Evolutionary conservation across 2,113 vertebrate genomes (phyloP).

Genomic region (Daphoenositta chrysoptera): DNA sequence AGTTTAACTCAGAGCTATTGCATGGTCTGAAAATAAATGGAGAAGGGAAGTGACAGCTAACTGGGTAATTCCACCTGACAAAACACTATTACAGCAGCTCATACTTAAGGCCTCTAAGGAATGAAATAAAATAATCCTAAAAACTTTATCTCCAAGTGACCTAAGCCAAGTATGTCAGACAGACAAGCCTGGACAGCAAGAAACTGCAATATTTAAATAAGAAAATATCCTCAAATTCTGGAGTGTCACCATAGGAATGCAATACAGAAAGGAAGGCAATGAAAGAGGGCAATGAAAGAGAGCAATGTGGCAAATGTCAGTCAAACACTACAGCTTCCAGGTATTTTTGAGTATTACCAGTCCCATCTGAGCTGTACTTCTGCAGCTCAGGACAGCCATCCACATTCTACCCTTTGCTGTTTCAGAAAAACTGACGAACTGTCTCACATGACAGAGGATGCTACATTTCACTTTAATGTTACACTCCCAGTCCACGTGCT

Average conservation of each 20-base stretch:
- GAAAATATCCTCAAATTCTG: neutral
- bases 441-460: neutral
- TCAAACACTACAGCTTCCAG: neutral
- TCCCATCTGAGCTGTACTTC: neutral
- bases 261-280: neutral
- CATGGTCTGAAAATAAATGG: neutral
- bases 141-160: neutral
- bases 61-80: neutral
- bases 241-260: neutral
- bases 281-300: neutral
- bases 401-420: neutral
- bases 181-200: neutral
- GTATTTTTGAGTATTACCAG: neutral
- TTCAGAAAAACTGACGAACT: neutral
- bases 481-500: neutral
- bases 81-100: neutral
- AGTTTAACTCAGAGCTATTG: neutral
- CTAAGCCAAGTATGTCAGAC: neutral
- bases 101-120: neutral
- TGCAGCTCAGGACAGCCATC: neutral
- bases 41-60: neutral
- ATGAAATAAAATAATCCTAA: neutral
- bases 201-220: neutral
- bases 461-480: neutral
- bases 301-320: neutral